Base-by-base conservation (phyloP, 2,113 vertebrate species). In the Agelaius tricolor region DNA sequence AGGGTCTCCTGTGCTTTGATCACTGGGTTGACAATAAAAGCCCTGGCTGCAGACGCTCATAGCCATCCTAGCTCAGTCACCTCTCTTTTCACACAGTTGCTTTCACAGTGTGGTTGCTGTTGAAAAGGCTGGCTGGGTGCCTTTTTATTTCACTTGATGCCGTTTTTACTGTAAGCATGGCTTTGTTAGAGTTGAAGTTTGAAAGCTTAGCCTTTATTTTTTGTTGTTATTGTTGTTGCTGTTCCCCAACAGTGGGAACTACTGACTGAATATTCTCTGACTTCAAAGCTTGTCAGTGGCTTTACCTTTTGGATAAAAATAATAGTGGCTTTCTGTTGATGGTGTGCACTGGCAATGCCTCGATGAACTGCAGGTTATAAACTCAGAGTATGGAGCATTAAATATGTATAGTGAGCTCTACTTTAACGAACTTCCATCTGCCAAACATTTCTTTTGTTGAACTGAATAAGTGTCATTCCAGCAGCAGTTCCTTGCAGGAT, bases 1-100 rank as follows among this genome's bases (percentile, higher is more conserved):
- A 95, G 90, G 96, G 94, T 96, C 94, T 96, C 96, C 93, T 96
- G 91, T 71, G 88, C 96, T 97, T 97, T 97, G 97, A 97, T 97
- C 97, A 95, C 89, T 96, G 94, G 84, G 77, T 93, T 96, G 94
- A 96, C 95, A 97, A 97, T 95, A 84, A 94, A 94, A 96, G 91
- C 96, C 93, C 87, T 90, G 96, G 87, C 94, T 94, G 83, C 1
- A 28, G 91, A 72, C 78, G 52, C 92, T 86, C 81, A 10, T 76
- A 71, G 93, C 78, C 83, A 62, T 91, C 77, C 62, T 89, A 88
- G 44, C 79, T 75, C 88, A 83, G 89, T 79, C 87, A 94, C 89
- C 95, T 96, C 94, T 90, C 83, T 65, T 76, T 96, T 95, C 74
- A 94, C 86, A 84, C 52, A 51, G 93, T 84, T 87, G 75, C 96